Evolutionary conservation across 1,140 invertebrate genomes (phyloP).

Genomic region (Olivierus martensii): DNA sequence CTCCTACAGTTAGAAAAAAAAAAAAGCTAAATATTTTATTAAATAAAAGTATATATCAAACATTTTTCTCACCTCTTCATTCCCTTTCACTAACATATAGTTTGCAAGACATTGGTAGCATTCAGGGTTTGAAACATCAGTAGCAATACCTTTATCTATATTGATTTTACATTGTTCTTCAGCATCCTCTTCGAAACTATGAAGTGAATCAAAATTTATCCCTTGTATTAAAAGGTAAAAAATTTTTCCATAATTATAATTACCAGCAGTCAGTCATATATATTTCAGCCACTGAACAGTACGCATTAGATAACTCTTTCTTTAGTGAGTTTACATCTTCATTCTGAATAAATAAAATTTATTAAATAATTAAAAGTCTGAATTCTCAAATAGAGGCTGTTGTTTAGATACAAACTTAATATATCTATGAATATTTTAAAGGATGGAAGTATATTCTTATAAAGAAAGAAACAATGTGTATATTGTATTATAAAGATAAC

Average conservation of each 20-base stretch:
- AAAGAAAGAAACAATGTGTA: too few species aligned
- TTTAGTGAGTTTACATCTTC: too few species aligned
- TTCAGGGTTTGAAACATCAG: slow-evolving; percentile 30
- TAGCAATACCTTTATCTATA: slow-evolving; percentile 28
- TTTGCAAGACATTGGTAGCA: slow-evolving; percentile 30
- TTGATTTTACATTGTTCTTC: slow-evolving; percentile 28
- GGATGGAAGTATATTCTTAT: too few species aligned
- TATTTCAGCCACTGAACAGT: slow-evolving; percentile 33
- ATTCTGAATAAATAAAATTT: too few species aligned
- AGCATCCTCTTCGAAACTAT: slow-evolving; percentile 30
- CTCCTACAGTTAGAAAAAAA: slow-evolving; percentile 21
- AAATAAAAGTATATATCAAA: too few species aligned
- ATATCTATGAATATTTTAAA: too few species aligned
- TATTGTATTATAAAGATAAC: too few species aligned
- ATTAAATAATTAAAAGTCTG: too few species aligned
- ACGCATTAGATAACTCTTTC: slow-evolving; percentile 31
- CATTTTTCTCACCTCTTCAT: slow-evolving; percentile 24
- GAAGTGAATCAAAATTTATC: slow-evolving; percentile 14
- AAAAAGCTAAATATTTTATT: not conserved
- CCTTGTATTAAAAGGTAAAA: not conserved
- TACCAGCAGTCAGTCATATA: slow-evolving; percentile 34
- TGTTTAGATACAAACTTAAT: too few species aligned
- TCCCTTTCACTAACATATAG: slow-evolving; percentile 28
- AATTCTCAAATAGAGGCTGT: too few species aligned
- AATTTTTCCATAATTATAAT: not conserved